These are phyloP conservation scores for Mercenaria mercenaria DNA, from an alignment of 1,140 invertebrate species.

Conservation along the genomic window DNA sequence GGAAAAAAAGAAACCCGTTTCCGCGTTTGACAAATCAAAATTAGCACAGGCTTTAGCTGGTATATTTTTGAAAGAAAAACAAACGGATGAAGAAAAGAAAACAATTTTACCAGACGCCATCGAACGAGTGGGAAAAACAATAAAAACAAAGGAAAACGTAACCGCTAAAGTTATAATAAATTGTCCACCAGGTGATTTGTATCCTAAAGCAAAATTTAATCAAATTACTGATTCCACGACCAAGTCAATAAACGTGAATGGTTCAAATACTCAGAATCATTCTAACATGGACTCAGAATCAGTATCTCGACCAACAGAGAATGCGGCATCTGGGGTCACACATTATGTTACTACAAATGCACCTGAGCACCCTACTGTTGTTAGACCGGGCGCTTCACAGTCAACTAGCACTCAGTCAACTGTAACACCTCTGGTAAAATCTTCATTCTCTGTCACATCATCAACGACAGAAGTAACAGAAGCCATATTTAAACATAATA, in stretches of 20 bases:
- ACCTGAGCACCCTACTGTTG: neutral
- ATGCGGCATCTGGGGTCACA: too few relatives aligned
- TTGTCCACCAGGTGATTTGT: conserved; percentile 33
- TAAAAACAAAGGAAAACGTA: conserved; percentile 34
- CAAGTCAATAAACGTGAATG: neutral
- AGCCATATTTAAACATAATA: too few relatives aligned
- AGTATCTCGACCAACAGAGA: neutral
- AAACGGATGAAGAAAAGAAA: conserved; percentile 32
- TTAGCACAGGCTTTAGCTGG: conserved; percentile 26
- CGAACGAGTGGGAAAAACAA: conserved; percentile 9
- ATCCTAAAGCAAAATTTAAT: neutral
- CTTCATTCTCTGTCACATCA: neutral
- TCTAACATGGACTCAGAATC: neutral
- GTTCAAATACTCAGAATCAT: neutral
- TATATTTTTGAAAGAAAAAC: conserved; percentile 7
- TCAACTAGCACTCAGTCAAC: neutral
- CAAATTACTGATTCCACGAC: neutral
- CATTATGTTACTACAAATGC: neutral
- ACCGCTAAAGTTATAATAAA: neutral
- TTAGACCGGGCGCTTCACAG: neutral
- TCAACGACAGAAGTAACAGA: too few relatives aligned
- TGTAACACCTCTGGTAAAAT: neutral
- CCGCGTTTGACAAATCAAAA: conserved; percentile 44
- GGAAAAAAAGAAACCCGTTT: conserved; percentile 12
- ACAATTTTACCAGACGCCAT: neutral